Base-by-base conservation (phyloP, 2,113 vertebrate species). In the Corythornis cristatus region DNA sequence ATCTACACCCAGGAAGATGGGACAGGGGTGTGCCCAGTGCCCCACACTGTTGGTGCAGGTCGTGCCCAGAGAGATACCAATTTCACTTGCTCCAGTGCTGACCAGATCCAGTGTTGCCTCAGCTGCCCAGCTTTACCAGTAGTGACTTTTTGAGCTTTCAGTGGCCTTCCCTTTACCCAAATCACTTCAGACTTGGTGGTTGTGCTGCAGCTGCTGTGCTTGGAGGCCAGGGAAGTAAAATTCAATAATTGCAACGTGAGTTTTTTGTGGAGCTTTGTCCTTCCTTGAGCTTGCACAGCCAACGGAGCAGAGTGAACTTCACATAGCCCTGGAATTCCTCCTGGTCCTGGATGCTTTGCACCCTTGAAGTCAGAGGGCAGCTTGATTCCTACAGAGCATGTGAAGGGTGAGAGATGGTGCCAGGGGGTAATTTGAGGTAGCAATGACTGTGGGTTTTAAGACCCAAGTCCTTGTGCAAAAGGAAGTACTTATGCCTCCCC, bases 401-500 rank as follows among this genome's bases (percentile, higher is more conserved):
- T 2, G 4, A 19, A 31, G 31, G 6, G 5, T 88, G 31, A 56
- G 21, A 45, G 16, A 12, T 64, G 25, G 23, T 67, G 33, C 35
- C 5, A 48, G 20, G 15, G 15, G 31, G 4, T 83, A 83, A 33
- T 79, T 48, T 81, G 35, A 33, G 35, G 16, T n/a, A 66, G n/a
- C 1, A 8, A 0, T 33, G 42, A 61, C n/a, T 10, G 31, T 90
- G 43, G 31, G 61, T 84, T 95, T 86, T 84, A 62, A 78, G 33
- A 37, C 42, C 16, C 5, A 67, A 73, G 48, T 73, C 12, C 4
- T 42, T 45, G 9, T 48, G 25, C 8, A 43, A 67, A 74, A 43
- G 3, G 8, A 77, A 51, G 12, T 74, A 58, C 48, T 4, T 40
- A 25, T 3, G 1, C 4, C 5, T 57, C 3, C 7, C 8, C 0